Conservation (phyloP, 2,888 invertebrate species). For the Eledona agricola region DNA sequence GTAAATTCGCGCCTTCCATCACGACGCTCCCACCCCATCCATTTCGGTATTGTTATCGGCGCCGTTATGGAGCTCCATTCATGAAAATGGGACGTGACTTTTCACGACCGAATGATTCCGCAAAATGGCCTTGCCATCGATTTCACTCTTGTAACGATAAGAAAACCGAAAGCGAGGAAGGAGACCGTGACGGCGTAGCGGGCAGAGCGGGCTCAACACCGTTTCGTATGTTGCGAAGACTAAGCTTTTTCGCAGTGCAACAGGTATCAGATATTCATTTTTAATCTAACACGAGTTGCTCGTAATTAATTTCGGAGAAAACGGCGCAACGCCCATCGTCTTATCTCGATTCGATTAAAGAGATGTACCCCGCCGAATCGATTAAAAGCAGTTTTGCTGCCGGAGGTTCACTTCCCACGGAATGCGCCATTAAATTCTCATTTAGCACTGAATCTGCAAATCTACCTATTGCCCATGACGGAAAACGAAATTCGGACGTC, state of each 20-base stretch:
- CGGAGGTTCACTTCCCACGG: background rate
- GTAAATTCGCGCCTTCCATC: conserved; percentile 13
- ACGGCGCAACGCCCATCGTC: conserved; percentile 3
- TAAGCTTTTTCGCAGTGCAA: conserved; percentile 19
- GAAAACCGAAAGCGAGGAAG: conserved; percentile 39
- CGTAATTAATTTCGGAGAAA: conserved; percentile 13
- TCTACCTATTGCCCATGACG: background rate
- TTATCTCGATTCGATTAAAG: conserved; percentile 5
- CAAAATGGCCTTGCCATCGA: conserved; percentile 44
- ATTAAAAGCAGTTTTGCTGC: conserved; percentile 11
- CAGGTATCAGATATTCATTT: conserved; percentile 27
- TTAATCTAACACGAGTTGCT: conserved; percentile 15
- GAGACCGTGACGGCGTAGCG: conserved; percentile 17
- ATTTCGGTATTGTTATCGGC: conserved; percentile 31
- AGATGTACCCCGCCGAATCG: conserved; percentile 3
- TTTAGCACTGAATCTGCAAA: too few relatives aligned
- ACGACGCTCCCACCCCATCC: conserved; percentile 21
- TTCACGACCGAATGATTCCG: conserved; percentile 35
- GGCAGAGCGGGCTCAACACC: conserved; percentile 17
- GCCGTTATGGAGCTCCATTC: conserved; percentile 30
- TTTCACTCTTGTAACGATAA: conserved; percentile 42
- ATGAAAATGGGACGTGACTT: conserved; percentile 39
- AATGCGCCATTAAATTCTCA: conserved; percentile 17
- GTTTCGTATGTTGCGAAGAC: conserved; percentile 15
- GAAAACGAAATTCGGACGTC: background rate